Conservation (phyloP, 2,113 vertebrate species). For the Rhipidura dahli region DNA sequence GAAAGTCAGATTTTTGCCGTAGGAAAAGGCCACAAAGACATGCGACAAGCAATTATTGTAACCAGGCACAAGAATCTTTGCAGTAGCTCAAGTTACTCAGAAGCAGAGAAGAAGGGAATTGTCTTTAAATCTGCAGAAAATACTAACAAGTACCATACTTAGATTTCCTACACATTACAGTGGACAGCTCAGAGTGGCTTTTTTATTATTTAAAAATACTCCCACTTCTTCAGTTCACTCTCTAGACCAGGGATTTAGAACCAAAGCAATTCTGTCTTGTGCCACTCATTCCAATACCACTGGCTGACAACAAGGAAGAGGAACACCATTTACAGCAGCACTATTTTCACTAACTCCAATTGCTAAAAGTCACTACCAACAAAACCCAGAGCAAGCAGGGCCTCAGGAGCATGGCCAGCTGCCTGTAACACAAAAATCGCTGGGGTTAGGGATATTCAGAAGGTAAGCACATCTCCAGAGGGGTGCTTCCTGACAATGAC, state of each 20-base stretch:
- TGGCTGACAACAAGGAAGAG: not conserved
- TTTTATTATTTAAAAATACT: not conserved
- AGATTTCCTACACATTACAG: not conserved
- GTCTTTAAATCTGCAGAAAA: not conserved
- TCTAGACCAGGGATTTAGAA: not conserved
- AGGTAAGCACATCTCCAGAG: not conserved
- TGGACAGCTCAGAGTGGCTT: not conserved
- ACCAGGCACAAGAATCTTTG: not conserved
- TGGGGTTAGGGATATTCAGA: not conserved
- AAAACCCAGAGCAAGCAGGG: not conserved
- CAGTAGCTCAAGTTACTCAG: not conserved
- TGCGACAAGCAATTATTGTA: not conserved
- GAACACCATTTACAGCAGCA: not conserved
- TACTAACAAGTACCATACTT: not conserved
- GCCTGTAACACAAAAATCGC: not conserved
- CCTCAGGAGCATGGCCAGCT: not conserved
- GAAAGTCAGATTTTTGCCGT: not conserved
- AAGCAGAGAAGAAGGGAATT: not conserved
- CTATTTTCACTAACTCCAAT: not conserved
- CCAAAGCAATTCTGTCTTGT: not conserved
- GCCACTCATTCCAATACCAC: not conserved
- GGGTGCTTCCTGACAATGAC: not conserved
- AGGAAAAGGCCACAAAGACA: not conserved
- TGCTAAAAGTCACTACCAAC: not conserved
- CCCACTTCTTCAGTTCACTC: not conserved